These are phyloP conservation scores for Myodes glareolus DNA, from an alignment of 2,113 vertebrate genomes.

Conservation along the genomic window DNA sequence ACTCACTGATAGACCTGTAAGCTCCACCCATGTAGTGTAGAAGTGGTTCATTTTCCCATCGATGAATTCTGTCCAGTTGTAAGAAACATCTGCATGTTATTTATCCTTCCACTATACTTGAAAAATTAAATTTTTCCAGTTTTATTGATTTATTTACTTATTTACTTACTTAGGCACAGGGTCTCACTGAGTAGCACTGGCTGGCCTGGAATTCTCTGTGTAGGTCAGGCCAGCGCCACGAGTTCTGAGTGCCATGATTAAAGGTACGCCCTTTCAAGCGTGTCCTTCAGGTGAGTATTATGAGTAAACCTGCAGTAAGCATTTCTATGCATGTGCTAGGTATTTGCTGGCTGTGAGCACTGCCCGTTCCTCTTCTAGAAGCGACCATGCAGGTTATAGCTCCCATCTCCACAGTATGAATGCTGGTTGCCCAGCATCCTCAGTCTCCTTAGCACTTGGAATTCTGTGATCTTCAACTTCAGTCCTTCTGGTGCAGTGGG, in stretches of 20 bases:
- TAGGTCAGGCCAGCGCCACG: background rate
- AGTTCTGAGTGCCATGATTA: background rate
- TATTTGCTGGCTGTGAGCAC: background rate
- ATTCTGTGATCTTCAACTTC: background rate
- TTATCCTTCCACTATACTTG: background rate
- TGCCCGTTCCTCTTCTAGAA: too few species aligned
- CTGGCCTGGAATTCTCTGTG: background rate
- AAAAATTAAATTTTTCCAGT: background rate
- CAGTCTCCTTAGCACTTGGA: background rate
- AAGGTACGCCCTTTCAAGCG: background rate
- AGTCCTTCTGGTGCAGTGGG: background rate
- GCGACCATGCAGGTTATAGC: rapidly evolving
- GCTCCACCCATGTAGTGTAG: background rate
- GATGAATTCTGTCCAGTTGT: background rate
- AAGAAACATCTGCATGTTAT: background rate
- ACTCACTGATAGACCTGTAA: background rate
- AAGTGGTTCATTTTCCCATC: background rate
- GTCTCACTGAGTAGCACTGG: background rate
- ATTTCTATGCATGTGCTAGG: background rate
- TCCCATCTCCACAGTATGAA: background rate
- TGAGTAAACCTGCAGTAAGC: background rate
- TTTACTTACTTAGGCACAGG: background rate
- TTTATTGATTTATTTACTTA: background rate
- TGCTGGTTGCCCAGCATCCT: background rate
- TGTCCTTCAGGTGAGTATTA: background rate